phyloP scores from a whole-genome alignment of 2,888 invertebrate species.

The Thysanoteuthis rhombus region DNA sequence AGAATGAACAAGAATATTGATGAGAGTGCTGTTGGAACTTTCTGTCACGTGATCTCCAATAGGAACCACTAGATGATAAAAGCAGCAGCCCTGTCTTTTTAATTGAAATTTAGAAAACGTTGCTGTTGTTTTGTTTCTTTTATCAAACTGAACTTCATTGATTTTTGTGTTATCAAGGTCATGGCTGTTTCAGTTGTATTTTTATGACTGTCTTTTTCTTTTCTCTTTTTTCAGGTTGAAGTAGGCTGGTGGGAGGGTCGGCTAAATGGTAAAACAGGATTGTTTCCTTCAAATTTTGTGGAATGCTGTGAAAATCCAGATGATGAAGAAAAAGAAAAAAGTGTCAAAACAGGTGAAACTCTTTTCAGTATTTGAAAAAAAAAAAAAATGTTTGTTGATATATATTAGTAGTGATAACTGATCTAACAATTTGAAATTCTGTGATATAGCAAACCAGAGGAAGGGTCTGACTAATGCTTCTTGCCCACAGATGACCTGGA shows the following conservation, averaged over 20 bases:
- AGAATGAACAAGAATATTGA: neutral
- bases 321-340: slow-evolving; percentile 42
- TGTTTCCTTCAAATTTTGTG: slow-evolving; percentile 97
- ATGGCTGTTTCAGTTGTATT: neutral
- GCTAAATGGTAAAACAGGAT: slow-evolving; percentile 83
- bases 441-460: too few relatives aligned
- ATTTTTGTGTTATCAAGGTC: neutral
- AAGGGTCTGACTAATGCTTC: too few relatives aligned
- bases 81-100: neutral
- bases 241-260: slow-evolving; percentile 81
- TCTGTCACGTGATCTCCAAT: neutral
- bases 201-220: neutral
- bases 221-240: slow-evolving; percentile 57
- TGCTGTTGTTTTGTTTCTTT: neutral
- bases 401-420: too few relatives aligned
- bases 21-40: neutral
- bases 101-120: neutral
- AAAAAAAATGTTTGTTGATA: too few relatives aligned
- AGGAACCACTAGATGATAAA: neutral
- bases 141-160: neutral
- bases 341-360: slow-evolving; percentile 35
- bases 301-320: slow-evolving; percentile 67
- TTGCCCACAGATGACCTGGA: too few relatives aligned
- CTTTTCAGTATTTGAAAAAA: too few relatives aligned
- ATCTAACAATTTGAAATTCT: too few relatives aligned